Conservation (phyloP, 2,797 vertebrate genomes). For the Buceros bicornis region DNA sequence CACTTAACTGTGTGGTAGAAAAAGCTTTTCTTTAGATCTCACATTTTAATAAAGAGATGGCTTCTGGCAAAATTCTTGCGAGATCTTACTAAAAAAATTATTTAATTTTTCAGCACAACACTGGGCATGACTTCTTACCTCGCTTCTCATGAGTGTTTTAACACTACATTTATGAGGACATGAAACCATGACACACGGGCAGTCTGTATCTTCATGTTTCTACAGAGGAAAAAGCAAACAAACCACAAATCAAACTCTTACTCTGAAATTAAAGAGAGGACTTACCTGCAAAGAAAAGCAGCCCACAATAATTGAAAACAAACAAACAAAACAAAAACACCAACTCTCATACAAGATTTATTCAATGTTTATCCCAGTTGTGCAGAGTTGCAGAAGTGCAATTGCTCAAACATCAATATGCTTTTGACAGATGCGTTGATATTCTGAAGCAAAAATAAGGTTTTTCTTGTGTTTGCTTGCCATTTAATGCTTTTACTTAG, state of each 20-base stretch:
- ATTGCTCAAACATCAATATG: neutral
- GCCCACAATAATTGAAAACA: neutral
- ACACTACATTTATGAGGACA: slow-evolving; percentile 97
- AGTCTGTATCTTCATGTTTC: slow-evolving; percentile 96
- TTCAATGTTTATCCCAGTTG: neutral
- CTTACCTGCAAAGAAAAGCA: slow-evolving; percentile 23
- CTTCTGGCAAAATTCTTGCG: slow-evolving; percentile 41
- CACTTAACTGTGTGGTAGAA: slow-evolving; percentile 17
- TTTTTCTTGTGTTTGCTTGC: neutral
- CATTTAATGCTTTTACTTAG: neutral
- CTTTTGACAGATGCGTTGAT: neutral
- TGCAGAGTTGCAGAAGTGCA: neutral
- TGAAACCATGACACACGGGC: slow-evolving; percentile 92
- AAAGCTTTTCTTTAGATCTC: slow-evolving; percentile 48
- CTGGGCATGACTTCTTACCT: slow-evolving; percentile 83
- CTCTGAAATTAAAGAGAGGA: neutral
- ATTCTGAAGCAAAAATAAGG: neutral
- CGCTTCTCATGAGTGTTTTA: slow-evolving; percentile 90
- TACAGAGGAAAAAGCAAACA: slow-evolving; percentile 75
- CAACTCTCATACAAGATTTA: neutral
- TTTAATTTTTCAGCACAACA: slow-evolving; percentile 29
- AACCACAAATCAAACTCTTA: slow-evolving; percentile 25
- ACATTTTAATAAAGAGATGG: slow-evolving; percentile 1
- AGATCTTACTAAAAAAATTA: neutral
- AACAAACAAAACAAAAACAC: too few relatives aligned